These are phyloP conservation scores for Drosophila mimetica DNA, from an alignment of 2,888 invertebrate species.

Conservation along the genomic window DNA sequence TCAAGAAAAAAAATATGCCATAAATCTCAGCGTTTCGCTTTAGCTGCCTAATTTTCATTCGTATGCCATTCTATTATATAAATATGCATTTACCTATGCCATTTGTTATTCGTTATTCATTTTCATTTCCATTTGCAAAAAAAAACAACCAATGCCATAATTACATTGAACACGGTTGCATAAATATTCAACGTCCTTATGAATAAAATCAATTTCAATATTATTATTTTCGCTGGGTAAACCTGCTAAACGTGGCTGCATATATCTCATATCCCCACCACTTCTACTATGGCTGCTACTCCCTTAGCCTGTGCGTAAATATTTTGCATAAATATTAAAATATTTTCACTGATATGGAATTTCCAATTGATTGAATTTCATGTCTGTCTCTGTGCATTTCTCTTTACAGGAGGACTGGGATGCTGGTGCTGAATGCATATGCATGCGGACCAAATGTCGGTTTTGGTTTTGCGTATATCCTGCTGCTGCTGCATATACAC, in stretches of 20 bases:
- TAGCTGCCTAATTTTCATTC: slow-evolving; percentile 1
- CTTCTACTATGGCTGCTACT: neutral
- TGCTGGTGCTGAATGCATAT: slow-evolving; percentile 9
- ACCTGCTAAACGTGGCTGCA: slow-evolving; percentile 32
- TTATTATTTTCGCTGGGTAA: slow-evolving; percentile 56
- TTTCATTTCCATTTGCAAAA: slow-evolving; percentile 47
- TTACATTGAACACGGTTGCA: slow-evolving; percentile 61
- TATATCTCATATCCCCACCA: too few species aligned
- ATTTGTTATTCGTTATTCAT: slow-evolving; percentile 43
- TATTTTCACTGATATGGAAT: slow-evolving; percentile 76
- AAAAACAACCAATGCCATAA: slow-evolving; percentile 55
- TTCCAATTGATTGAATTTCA: slow-evolving; percentile 74
- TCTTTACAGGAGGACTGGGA: neutral
- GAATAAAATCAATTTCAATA: slow-evolving; percentile 60
- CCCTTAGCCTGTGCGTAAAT: slow-evolving; percentile 49
- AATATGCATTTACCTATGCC: slow-evolving; percentile 10
- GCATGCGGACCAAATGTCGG: slow-evolving; percentile 37
- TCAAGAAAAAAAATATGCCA: slow-evolving; percentile 5
- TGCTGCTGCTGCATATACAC: slow-evolving; percentile 26
- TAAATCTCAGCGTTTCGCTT: neutral
- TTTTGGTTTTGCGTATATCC: slow-evolving; percentile 41
- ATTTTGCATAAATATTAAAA: slow-evolving; percentile 75
- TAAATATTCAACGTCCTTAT: slow-evolving; percentile 40
- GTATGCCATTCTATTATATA: neutral
- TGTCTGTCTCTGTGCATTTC: slow-evolving; percentile 30